A percentile compares a stretch with the other conserved stretches of the same genome.
Evolutionary conservation across 2,113 vertebrate species (phyloP).

Genomic region (Peromyscus polionotus): DNA sequence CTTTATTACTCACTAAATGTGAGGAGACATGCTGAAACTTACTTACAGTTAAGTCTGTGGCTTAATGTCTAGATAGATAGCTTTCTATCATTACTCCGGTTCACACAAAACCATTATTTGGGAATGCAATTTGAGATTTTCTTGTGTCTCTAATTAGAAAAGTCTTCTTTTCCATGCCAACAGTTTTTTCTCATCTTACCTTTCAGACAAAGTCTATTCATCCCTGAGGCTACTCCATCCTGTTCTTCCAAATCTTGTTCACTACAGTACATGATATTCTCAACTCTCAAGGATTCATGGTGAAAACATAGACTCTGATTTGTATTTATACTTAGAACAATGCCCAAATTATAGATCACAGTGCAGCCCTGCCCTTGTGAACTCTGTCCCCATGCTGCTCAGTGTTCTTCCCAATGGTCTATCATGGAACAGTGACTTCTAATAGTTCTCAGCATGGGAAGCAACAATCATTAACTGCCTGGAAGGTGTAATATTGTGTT

Average conservation of each 20-base stretch:
- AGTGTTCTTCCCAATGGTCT: not conserved
- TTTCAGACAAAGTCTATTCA: not conserved
- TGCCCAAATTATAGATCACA: too few species aligned
- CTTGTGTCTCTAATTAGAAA: not conserved
- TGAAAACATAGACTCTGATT: not conserved
- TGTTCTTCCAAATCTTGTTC: not conserved
- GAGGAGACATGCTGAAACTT: not conserved
- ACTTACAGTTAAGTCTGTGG: not conserved
- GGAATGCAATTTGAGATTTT: not conserved
- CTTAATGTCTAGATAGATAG: not conserved
- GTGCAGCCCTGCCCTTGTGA: not conserved
- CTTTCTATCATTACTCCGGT: not conserved
- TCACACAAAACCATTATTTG: not conserved
- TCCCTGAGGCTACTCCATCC: fast-evolving
- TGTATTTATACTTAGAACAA: not conserved
- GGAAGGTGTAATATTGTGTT: not conserved
- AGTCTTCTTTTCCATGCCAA: not conserved
- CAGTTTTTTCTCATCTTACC: fast-evolving
- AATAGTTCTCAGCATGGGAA: not conserved
- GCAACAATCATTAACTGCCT: not conserved
- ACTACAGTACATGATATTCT: not conserved
- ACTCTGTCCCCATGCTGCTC: not conserved
- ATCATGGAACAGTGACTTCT: not conserved
- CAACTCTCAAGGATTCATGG: not conserved
- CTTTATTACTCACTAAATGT: not conserved